Base-by-base conservation (phyloP, 1,140 invertebrate genomes). In the Penaeus japonicus region DNA sequence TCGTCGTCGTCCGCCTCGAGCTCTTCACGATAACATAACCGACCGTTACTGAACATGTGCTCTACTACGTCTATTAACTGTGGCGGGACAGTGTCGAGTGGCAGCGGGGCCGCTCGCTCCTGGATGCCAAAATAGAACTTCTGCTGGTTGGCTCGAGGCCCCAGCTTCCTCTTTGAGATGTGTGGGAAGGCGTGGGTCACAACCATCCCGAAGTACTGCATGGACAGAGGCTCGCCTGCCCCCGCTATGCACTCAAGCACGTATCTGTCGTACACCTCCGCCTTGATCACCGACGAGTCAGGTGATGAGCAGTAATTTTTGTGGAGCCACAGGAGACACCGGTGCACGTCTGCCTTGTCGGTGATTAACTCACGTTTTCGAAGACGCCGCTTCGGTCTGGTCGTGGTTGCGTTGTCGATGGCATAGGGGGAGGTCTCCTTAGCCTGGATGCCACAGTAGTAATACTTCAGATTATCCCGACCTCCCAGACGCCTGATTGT, bases 371-470 rank as follows among this genome's bases (percentile, higher is more conserved):
- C 90, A 12, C 90, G 39, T 55, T 90, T 90, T 32, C 90, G 80
- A 30, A 89, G 83, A 39, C 89, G 85, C 18, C 90, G 84, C 78
- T 90, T 90, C 4, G 90, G 90, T 30, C 90, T 70, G 2, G 90
- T 90, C n/a, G 90, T 90, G 85, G 89, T 90, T 53, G 82, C 85
- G 81, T 90, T 90, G 62, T 90, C 90, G 24, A 80, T 82, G 39
- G 87, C 90, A 62, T 90, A 81, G 30, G 90, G 90, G 10, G 88
- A 89, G 5, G 75, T 75, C 35, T 89, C 88, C 75, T 90, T 89
- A 15, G 90, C 90, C 54, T 89, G 88, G 70, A 90, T 90, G 75
- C 90, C 90, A 18, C 90, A 90, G 53, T 90, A 90, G 65, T 90
- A 90, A 75, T 90, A 90, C 65, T 90, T 90, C 3, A 90, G 83